Evolutionary conservation across 2,113 vertebrate genomes (phyloP).

Genomic region (Egretta garzetta): DNA sequence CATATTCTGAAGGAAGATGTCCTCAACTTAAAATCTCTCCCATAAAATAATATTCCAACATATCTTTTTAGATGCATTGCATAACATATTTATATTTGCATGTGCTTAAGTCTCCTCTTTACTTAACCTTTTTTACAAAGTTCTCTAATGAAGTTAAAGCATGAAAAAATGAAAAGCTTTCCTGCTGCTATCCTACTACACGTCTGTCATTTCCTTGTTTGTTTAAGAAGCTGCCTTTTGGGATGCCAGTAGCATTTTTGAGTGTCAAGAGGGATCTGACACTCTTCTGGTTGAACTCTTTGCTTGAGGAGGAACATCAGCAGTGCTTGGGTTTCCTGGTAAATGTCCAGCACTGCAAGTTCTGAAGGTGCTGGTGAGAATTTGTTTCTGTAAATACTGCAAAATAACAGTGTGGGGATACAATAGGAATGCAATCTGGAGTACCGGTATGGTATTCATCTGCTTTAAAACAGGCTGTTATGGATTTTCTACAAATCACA

Average conservation of each 20-base stretch:
- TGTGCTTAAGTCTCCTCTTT: neutral
- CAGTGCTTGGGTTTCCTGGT: neutral
- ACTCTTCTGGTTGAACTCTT: neutral
- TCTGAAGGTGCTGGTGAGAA: neutral
- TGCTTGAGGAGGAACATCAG: neutral
- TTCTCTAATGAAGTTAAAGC: neutral
- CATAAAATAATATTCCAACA: neutral
- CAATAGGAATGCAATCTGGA: neutral
- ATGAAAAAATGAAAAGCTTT: neutral
- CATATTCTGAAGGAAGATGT: neutral
- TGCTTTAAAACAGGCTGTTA: neutral
- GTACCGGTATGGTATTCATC: neutral
- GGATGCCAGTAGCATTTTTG: neutral
- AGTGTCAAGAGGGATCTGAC: neutral
- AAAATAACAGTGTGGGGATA: neutral
- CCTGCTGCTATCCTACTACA: neutral
- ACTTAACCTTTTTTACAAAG: neutral
- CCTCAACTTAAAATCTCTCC: neutral
- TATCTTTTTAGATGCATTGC: neutral
- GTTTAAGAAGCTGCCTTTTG: neutral
- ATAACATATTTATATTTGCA: neutral
- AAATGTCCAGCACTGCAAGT: neutral
- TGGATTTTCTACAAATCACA: neutral
- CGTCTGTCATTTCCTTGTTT: neutral
- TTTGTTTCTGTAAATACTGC: neutral